These are phyloP conservation scores for Drosophila prostipennis DNA, from an alignment of 2,888 invertebrate species.

Conservation along the genomic window DNA sequence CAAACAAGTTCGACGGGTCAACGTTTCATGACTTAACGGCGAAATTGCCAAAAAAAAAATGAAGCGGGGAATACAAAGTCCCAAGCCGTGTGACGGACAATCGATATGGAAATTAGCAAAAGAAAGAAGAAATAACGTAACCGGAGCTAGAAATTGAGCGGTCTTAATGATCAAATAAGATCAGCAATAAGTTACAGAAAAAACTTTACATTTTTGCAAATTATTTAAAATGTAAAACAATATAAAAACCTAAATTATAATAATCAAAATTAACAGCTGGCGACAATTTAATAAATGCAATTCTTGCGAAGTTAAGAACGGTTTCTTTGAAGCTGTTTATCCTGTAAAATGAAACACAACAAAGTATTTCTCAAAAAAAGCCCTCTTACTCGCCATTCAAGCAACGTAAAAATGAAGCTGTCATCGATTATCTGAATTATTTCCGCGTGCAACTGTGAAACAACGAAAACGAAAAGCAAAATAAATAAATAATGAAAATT, in stretches of 20 bases:
- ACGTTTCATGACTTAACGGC: slow-evolving; percentile 50
- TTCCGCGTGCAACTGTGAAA: slow-evolving; percentile 63
- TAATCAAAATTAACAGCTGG: too few relatives aligned
- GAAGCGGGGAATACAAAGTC: slow-evolving; percentile 26
- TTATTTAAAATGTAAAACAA: too few relatives aligned
- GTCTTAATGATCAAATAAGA: slow-evolving; percentile 50
- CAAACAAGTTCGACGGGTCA: slow-evolving; percentile 67
- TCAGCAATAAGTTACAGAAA: not conserved
- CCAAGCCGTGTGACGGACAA: slow-evolving; percentile 46
- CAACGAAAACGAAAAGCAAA: slow-evolving; percentile 22
- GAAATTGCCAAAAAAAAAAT: slow-evolving; percentile 20
- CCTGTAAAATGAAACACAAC: not conserved
- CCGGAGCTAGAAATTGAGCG: slow-evolving; percentile 19
- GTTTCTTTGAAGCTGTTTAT: not conserved
- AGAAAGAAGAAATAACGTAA: slow-evolving; percentile 39
- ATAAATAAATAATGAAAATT: slow-evolving; percentile 50
- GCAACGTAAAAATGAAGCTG: slow-evolving; percentile 41
- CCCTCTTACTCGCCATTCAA: slow-evolving; percentile 11
- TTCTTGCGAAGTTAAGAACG: not conserved
- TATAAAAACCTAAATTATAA: too few relatives aligned
- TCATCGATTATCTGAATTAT: slow-evolving; percentile 56
- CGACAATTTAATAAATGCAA: too few relatives aligned
- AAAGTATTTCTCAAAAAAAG: not conserved
- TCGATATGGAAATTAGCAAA: slow-evolving; percentile 65
- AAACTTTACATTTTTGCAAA: not conserved